Evolutionary conservation across 2,888 invertebrate species (phyloP).

Genomic region (Agrilus biguttatus): DNA sequence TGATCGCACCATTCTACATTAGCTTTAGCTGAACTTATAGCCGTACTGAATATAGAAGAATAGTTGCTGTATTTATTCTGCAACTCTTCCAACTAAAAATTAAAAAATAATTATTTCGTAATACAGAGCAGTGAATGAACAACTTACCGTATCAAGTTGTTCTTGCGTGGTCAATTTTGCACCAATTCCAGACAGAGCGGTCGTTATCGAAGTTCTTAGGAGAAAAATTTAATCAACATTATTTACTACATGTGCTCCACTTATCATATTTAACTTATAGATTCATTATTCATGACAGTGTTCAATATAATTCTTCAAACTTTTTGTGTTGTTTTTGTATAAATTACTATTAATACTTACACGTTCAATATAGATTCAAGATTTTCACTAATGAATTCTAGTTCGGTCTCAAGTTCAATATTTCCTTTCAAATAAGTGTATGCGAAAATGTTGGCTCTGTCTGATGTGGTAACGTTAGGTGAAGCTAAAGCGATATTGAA

Average conservation of each 20-base stretch:
- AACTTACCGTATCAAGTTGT: constrained; percentile 6
- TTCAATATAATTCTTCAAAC: too few relatives aligned
- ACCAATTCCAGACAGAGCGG: constrained; percentile 5
- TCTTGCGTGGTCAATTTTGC: constrained; percentile 6
- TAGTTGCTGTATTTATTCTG: neutral
- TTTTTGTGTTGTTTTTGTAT: too few relatives aligned
- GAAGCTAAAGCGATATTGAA: neutral
- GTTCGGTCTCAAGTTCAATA: constrained; percentile 2
- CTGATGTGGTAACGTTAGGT: neutral
- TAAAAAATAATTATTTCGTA: too few relatives aligned
- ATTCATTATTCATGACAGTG: too few relatives aligned
- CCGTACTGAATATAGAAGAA: neutral
- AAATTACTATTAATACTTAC: too few relatives aligned
- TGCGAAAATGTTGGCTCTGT: neutral
- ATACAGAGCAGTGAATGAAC: too few relatives aligned
- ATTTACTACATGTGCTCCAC: too few relatives aligned
- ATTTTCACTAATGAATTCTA: constrained; percentile 4
- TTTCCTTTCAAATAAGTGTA: constrained; percentile 3
- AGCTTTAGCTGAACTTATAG: too few relatives aligned
- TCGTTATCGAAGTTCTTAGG: constrained; percentile 1
- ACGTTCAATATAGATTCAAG: neutral
- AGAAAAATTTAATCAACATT: neutral
- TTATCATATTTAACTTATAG: too few relatives aligned
- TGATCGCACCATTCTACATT: too few relatives aligned
- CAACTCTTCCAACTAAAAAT: neutral